Evolutionary conservation across 2,113 vertebrate species (phyloP).

Genomic region (Sapajus apella): DNA sequence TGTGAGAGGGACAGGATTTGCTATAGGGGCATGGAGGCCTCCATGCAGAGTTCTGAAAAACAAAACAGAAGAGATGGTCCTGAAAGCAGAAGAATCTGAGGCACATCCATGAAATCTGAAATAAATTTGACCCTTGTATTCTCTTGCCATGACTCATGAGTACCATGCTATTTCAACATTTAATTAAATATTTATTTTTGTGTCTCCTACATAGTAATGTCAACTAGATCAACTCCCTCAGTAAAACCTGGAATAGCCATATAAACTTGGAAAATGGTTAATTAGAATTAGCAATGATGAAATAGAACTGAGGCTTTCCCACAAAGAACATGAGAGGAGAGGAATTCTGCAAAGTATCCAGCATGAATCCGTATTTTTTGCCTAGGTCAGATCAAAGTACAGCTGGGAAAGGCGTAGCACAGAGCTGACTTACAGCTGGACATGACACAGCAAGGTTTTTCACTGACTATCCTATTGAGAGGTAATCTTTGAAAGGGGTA

Average conservation of each 20-base stretch:
- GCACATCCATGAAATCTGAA: neutral
- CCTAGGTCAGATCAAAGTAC: neutral
- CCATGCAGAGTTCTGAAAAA: neutral
- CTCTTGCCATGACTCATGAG: neutral
- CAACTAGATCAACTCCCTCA: neutral
- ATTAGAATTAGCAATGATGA: neutral
- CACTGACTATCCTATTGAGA: neutral
- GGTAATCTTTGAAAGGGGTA: neutral
- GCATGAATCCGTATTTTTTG: neutral
- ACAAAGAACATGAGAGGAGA: neutral
- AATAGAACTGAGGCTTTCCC: neutral
- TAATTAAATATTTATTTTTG: conserved; percentile 3
- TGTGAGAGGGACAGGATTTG: neutral
- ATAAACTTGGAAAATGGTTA: neutral
- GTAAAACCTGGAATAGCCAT: neutral
- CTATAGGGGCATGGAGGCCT: neutral
- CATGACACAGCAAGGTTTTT: neutral
- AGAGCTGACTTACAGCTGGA: neutral
- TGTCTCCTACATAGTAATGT: neutral
- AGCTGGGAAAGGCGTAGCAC: neutral
- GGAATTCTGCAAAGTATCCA: neutral
- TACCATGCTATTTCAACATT: neutral
- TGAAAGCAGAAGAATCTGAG: neutral
- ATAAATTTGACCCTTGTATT: neutral
- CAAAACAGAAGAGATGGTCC: neutral